Percentiles rank a stretch among this genome's conserved stretches.
These are phyloP conservation scores for Azemiops feae DNA, from an alignment of 2,113 vertebrate species.

Conservation along the genomic window DNA sequence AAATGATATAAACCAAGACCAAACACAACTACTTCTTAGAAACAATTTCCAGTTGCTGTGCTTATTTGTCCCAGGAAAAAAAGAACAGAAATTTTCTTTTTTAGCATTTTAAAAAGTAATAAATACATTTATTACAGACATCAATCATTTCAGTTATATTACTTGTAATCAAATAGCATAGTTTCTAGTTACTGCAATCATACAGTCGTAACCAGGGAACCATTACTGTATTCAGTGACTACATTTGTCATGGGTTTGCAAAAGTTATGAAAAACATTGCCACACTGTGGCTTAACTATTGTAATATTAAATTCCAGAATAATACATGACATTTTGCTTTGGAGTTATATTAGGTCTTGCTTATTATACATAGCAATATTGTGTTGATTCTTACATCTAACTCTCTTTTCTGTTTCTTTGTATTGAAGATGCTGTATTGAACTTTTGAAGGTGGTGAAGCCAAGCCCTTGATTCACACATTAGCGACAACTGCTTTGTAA, in stretches of 20 bases:
- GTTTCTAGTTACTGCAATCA: not conserved
- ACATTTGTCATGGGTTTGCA: too few species aligned
- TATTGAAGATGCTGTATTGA: not conserved
- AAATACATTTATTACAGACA: not conserved
- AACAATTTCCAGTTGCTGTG: not conserved
- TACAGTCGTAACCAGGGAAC: not conserved
- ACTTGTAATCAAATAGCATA: not conserved
- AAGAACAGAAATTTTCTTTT: not conserved
- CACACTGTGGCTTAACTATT: not conserved
- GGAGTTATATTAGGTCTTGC: not conserved
- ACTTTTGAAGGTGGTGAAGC: not conserved
- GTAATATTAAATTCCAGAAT: not conserved
- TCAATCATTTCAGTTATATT: not conserved
- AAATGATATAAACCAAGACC: not conserved
- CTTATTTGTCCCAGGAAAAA: not conserved
- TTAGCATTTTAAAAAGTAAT: not conserved
- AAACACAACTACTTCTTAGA: not conserved
- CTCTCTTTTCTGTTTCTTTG: not conserved
- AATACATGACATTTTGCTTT: not conserved
- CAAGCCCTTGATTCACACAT: not conserved
- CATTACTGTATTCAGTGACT: not conserved
- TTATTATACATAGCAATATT: not conserved
- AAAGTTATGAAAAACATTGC: not conserved
- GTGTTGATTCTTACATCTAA: not conserved
- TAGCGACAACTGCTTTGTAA: not conserved